Evolutionary conservation across 2,888 invertebrate genomes (phyloP).

Genomic region (Tetanocera ferruginea): DNA sequence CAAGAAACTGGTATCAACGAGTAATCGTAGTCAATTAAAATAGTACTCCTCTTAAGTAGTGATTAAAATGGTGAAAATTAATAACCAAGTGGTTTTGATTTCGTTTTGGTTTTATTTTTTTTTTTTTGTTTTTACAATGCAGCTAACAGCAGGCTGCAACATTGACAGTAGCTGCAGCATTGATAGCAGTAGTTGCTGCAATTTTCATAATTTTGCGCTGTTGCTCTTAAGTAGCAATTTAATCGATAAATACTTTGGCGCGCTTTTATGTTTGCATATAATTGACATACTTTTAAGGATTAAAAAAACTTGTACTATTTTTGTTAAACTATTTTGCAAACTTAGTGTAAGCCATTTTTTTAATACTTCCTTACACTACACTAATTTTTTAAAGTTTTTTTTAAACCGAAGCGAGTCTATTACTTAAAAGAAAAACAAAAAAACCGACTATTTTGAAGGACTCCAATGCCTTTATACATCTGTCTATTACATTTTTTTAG

Average conservation of each 20-base stretch:
- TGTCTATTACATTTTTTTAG: no score
- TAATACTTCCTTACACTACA: no score
- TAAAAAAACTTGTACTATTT: no score
- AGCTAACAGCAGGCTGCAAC: no score
- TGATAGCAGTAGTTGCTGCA: neutral
- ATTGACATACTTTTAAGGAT: no score
- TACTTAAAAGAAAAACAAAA: no score
- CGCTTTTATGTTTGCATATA: neutral
- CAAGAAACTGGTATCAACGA: neutral
- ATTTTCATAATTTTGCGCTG: slow-evolving; percentile 8
- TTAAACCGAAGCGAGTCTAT: no score
- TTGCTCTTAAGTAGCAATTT: slow-evolving; percentile 3
- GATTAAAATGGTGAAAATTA: slow-evolving; percentile 18
- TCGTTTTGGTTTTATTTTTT: neutral
- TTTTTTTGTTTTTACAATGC: neutral
- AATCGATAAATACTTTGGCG: neutral
- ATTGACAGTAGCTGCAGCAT: neutral
- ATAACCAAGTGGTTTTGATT: neutral
- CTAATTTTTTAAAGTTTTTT: no score
- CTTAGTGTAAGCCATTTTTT: no score
- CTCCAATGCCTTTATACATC: no score
- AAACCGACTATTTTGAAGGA: no score
- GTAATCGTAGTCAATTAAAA: neutral
- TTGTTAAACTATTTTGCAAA: no score
- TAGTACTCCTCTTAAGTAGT: neutral